Evolutionary conservation across 1,140 invertebrate species (phyloP).

Genomic region (Drosophila carrolli): DNA sequence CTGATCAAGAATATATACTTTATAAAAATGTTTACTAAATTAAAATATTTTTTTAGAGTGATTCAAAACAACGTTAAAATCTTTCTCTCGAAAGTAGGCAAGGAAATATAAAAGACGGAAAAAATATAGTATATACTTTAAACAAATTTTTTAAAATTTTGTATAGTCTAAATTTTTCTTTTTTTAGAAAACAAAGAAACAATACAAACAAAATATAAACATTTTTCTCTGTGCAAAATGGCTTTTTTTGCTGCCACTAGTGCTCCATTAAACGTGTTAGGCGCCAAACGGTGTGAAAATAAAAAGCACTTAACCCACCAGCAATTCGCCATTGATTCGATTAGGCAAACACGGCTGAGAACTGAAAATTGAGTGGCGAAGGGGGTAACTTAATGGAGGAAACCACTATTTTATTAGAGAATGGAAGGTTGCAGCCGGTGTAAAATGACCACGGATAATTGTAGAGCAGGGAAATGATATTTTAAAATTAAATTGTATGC

Average conservation of each 20-base stretch:
- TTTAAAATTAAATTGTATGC: neutral
- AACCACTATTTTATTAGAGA: conserved; percentile 2
- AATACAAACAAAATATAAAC: no score
- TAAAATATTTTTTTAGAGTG: no score
- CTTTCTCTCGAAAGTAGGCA: no score
- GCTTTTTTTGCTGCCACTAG: conserved; percentile 19
- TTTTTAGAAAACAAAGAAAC: no score
- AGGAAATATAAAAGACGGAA: no score
- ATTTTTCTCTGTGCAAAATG: neutral
- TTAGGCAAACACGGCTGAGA: conserved; percentile 44
- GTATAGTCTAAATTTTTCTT: no score
- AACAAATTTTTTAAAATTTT: no score
- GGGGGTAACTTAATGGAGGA: conserved; percentile 11
- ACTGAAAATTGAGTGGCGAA: conserved; percentile 16
- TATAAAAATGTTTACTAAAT: no score
- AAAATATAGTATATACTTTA: no score
- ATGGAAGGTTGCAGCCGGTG: conserved; percentile 7
- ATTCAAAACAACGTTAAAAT: no score
- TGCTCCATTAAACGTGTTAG: conserved; percentile 69
- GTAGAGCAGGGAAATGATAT: neutral
- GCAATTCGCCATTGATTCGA: conserved; percentile 49
- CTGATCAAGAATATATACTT: no score
- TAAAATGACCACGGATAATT: conserved; percentile 1
- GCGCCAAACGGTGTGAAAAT: conserved; percentile 63
- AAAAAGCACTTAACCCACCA: conserved; percentile 63